These are phyloP conservation scores for Puntigrus tetrazona DNA, from an alignment of 2,113 vertebrate genomes.

Conservation along the genomic window DNA sequence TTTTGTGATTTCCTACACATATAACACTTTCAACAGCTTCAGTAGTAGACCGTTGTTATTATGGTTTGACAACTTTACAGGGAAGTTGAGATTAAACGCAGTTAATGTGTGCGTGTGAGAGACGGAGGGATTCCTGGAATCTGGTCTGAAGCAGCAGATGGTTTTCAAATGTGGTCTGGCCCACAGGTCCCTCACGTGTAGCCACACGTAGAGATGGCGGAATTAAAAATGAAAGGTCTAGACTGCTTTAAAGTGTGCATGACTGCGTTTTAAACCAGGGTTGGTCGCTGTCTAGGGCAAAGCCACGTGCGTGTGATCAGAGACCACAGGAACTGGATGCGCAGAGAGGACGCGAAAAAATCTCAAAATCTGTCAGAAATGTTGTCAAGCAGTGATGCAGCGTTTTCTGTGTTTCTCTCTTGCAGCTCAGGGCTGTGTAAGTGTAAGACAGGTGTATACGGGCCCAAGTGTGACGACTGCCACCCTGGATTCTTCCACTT, in stretches of 20 bases:
- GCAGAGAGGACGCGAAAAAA: no score
- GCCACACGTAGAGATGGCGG: slow-evolving; percentile 22
- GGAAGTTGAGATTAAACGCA: neutral
- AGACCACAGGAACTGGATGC: neutral
- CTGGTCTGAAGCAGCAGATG: slow-evolving; percentile 16
- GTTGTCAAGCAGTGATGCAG: neutral
- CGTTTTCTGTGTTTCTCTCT: slow-evolving; percentile 22
- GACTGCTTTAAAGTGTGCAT: slow-evolving; percentile 27
- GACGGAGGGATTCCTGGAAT: neutral
- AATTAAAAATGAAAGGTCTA: slow-evolving; percentile 50
- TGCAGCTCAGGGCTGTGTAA: slow-evolving; percentile 76
- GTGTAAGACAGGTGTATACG: slow-evolving; percentile 77
- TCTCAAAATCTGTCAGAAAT: neutral
- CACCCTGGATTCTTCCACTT: slow-evolving; percentile 78
- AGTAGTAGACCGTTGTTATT: neutral
- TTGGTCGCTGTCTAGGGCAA: slow-evolving; percentile 19
- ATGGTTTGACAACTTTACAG: neutral
- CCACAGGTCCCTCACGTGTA: neutral
- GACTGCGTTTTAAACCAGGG: neutral
- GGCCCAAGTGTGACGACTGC: slow-evolving; percentile 80
- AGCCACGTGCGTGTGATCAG: neutral
- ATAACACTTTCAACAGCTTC: neutral
- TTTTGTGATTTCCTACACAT: neutral
- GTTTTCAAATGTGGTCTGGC: slow-evolving; percentile 31
- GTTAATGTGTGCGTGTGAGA: neutral